Evolutionary conservation across 2,888 invertebrate species (phyloP), one percentile per base, ranked within the genome.

Genomic region (Phlogophora meticulosa): DNA sequence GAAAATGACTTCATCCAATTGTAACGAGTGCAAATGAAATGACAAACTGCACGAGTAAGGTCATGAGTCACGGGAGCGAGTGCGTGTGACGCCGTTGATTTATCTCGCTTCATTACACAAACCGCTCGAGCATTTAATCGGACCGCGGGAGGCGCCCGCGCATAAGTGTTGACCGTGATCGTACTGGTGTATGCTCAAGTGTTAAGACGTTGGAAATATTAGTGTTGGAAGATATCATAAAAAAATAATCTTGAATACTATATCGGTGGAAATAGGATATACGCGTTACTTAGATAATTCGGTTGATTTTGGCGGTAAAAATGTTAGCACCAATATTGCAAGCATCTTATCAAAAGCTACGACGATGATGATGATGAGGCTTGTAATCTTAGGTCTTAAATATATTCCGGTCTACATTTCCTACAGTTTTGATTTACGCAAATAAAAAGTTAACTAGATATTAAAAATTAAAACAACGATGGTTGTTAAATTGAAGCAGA

Each of bases 81-180:
- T 92, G 92, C 92, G 93, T 92, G 93, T 88, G 92, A 90, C 87
- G 84, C 82, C 76, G 87, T 87, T 90, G 92, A 92, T 93, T 92
- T 92, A 93, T 93, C 93, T 93, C 87, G 91, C 87, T 92, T 92
- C 93, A 93, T 94, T 93, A 93, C 92, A 89, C 87, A 89, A 85
- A 83, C 87, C 87, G 87, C 85, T 86, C 87, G 89, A 87, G 86
- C 88, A 85, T 89, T 90, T 91, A 90, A 91, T 90, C 89, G 87
- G 82, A 80, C 86, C 79, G 83, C 86, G 84, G 87, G 87, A 87
- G 90, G 90, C 85, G 87, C 83, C 79, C 84, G 88, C 86, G 87
- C 88, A 85, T 86, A 83, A 83, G 84, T 87, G 82, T 83, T 83
- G 83, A 84, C 83, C 77, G 85, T 82, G 80, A 79, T 63, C 78